phyloP scores from a whole-genome alignment of 1,140 invertebrate species.

The Liolophura sinensis region DNA sequence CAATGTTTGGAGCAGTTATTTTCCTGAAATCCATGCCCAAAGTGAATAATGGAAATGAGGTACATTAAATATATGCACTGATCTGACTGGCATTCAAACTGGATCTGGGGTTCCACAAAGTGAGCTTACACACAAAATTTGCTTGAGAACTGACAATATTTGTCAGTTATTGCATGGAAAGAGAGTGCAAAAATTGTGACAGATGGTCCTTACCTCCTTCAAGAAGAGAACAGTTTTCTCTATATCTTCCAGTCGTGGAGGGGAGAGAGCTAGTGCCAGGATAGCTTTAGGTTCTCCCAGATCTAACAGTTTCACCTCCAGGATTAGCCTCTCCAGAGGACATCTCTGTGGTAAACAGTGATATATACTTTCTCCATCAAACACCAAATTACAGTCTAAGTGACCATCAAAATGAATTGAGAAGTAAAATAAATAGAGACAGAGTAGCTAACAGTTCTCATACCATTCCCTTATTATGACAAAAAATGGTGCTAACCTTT shows the following conservation, averaged over 20 bases:
- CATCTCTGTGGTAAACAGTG: slow-evolving; percentile 68
- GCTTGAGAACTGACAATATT: background rate
- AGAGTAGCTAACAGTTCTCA: too few relatives aligned
- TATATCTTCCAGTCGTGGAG: slow-evolving; percentile 83
- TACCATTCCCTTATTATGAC: too few relatives aligned
- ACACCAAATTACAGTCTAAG: background rate
- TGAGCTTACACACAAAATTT: background rate
- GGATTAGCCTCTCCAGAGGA: slow-evolving; percentile 81
- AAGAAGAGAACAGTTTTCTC: slow-evolving; percentile 77
- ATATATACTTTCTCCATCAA: background rate
- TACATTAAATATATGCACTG: too few relatives aligned
- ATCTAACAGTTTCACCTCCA: slow-evolving; percentile 81
- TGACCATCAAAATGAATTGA: background rate
- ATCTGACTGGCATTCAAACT: too few relatives aligned
- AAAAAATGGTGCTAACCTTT: too few relatives aligned
- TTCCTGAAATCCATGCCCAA: too few relatives aligned
- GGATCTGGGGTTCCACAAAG: too few relatives aligned
- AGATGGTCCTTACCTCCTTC: slow-evolving; percentile 72
- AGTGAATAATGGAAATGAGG: too few relatives aligned
- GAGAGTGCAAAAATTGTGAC: too few relatives aligned
- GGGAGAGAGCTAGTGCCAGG: slow-evolving; percentile 82
- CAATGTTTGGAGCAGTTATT: too few relatives aligned
- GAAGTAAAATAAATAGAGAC: too few relatives aligned
- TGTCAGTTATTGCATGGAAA: background rate
- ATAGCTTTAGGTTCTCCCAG: slow-evolving; percentile 83